Conservation (phyloP, 2,113 vertebrate species). For the Dicerorhinus sumatrensis region DNA sequence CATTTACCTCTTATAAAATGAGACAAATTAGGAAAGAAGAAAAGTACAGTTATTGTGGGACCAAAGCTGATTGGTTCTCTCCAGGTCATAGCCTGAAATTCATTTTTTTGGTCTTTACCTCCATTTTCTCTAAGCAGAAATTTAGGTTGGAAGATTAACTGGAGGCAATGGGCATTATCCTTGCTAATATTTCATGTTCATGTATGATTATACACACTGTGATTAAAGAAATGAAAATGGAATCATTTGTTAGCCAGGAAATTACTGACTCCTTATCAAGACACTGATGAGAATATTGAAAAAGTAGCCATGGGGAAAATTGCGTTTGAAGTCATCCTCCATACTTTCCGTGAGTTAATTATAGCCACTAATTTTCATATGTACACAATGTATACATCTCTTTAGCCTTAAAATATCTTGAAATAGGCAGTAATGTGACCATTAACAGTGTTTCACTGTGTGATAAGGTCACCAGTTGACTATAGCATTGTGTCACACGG, state of each 20-base stretch:
- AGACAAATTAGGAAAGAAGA: conserved; percentile 41
- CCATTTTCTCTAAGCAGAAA: conserved; percentile 11
- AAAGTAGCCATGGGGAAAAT: conserved; percentile 39
- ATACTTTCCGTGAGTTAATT: conserved; percentile 29
- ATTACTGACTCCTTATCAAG: conserved; percentile 50
- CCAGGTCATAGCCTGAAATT: neutral
- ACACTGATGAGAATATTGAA: conserved; percentile 1
- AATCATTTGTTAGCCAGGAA: conserved; percentile 59
- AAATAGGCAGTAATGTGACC: neutral
- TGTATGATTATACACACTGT: conserved; percentile 48
- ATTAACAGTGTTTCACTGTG: neutral
- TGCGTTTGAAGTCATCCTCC: conserved; percentile 11
- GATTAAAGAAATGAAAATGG: conserved; percentile 58
- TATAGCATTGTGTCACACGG: neutral
- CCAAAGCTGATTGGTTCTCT: neutral
- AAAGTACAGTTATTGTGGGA: neutral
- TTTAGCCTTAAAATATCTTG: conserved; percentile 20
- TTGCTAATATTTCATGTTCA: conserved; percentile 62
- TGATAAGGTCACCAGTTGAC: neutral
- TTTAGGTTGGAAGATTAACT: conserved; percentile 52
- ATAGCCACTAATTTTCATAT: neutral
- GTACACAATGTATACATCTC: neutral
- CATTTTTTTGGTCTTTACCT: neutral
- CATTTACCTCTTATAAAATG: conserved; percentile 11
- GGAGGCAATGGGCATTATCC: conserved; percentile 18